Evolutionary conservation across 2,888 invertebrate species (phyloP).

Genomic region (Latrodectus elegans): DNA sequence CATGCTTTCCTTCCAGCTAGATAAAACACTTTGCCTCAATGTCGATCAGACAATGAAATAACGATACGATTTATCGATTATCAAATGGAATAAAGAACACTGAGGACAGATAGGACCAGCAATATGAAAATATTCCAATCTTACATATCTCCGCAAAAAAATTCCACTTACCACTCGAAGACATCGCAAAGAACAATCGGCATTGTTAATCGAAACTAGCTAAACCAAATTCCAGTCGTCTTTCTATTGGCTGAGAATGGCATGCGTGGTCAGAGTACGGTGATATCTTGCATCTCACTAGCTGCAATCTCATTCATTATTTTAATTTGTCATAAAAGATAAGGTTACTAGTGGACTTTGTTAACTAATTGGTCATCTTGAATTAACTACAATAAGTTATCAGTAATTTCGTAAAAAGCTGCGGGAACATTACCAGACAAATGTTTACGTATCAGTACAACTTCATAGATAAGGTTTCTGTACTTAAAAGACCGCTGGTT

Average conservation of each 20-base stretch:
- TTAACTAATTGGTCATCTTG: no score
- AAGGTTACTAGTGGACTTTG: no score
- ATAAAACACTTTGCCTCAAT: conserved; percentile 55
- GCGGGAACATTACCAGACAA: no score
- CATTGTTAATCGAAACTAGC: conserved; percentile 50
- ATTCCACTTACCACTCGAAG: conserved; percentile 34
- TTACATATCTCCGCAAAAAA: conserved; percentile 33
- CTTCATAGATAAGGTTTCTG: no score
- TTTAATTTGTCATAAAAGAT: no score
- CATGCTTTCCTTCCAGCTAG: conserved; percentile 20
- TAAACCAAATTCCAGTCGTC: conserved; percentile 45
- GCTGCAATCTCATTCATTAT: no score
- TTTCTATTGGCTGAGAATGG: neutral
- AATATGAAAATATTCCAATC: conserved; percentile 53
- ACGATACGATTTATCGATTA: conserved; percentile 40
- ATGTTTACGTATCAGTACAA: no score
- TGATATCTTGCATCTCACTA: neutral
- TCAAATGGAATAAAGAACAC: conserved; percentile 20
- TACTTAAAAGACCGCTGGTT: no score
- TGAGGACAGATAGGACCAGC: conserved; percentile 11
- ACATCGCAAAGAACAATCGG: conserved; percentile 50
- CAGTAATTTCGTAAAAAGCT: no score
- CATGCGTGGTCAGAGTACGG: conserved; percentile 13
- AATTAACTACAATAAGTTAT: no score
- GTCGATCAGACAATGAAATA: conserved; percentile 57